Evolutionary conservation across 2,888 invertebrate genomes (phyloP).

Genomic region (Tenthredo livida): DNA sequence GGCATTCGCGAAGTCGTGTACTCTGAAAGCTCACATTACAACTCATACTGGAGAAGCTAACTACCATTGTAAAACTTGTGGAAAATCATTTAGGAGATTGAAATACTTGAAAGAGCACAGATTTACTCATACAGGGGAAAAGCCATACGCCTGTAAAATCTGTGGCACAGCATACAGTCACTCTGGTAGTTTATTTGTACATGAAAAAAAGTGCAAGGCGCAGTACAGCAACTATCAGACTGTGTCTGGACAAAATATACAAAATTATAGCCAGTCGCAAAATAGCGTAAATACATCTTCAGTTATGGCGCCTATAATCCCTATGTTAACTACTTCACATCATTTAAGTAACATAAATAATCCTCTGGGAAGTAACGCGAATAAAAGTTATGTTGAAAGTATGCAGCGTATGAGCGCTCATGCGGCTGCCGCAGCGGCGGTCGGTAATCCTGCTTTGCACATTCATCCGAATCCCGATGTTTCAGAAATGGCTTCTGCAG

Average conservation of each 20-base stretch:
- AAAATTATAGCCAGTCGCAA: slow-evolving; percentile 59
- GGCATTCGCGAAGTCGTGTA: slow-evolving; percentile 74
- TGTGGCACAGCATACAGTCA: slow-evolving; percentile 74
- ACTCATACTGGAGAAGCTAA: slow-evolving; percentile 75
- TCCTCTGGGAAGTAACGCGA: slow-evolving; percentile 56
- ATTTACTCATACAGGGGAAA: slow-evolving; percentile 74
- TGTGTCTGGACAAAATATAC: slow-evolving; percentile 62
- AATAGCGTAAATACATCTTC: slow-evolving; percentile 36
- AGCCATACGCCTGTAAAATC: slow-evolving; percentile 73
- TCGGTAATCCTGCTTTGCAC: slow-evolving; percentile 59
- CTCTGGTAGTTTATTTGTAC: slow-evolving; percentile 73
- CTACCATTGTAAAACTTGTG: slow-evolving; percentile 75
- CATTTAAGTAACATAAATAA: slow-evolving; percentile 59
- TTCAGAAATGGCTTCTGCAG: slow-evolving; percentile 62
- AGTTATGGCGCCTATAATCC: slow-evolving; percentile 61
- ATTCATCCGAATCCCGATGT: slow-evolving; percentile 61
- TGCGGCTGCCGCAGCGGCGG: slow-evolving; percentile 36
- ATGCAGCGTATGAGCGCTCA: slow-evolving; percentile 59
- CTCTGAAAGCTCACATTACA: slow-evolving; percentile 73
- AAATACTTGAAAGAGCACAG: slow-evolving; percentile 73
- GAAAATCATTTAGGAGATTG: slow-evolving; percentile 71
- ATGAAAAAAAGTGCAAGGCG: slow-evolving; percentile 70
- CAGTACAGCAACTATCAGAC: slow-evolving; percentile 57
- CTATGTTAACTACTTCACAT: slow-evolving; percentile 60
- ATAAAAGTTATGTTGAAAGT: slow-evolving; percentile 62